Evolutionary conservation across 2,888 invertebrate genomes (phyloP).

Genomic region (Epiblema foenella): DNA sequence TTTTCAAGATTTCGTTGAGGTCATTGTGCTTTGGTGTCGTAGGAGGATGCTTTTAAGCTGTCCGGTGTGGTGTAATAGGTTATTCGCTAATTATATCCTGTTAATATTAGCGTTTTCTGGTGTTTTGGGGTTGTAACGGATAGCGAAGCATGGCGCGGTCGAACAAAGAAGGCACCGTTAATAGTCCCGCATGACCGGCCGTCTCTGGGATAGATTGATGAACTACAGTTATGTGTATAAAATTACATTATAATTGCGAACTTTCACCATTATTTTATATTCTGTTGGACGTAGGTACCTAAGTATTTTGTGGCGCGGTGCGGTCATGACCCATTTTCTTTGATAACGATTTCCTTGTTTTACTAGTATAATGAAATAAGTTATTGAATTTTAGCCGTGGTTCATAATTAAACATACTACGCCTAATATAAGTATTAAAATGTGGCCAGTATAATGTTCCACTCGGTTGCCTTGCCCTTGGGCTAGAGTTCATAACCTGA

Average conservation of each 20-base stretch:
- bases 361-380: too few relatives aligned
- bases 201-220: constrained; percentile 41
- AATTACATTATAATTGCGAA: constrained; percentile 58
- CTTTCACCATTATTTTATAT: constrained; percentile 45
- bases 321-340: constrained; percentile 7
- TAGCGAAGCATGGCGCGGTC: constrained; percentile 35
- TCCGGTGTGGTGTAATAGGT: constrained; percentile 59
- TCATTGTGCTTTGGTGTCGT: constrained; percentile 72
- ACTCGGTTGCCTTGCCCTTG: not conserved
- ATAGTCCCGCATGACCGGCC: constrained; percentile 41
- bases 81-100: constrained; percentile 57
- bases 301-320: constrained; percentile 19
- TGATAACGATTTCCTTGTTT: constrained; percentile 28
- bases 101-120: constrained; percentile 41
- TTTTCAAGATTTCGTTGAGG: constrained; percentile 78
- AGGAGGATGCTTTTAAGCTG: constrained; percentile 57
- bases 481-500: not conserved
- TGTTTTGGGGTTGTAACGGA: constrained; percentile 16
- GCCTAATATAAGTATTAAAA: not conserved
- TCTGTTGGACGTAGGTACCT: constrained; percentile 22
- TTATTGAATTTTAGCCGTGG: not conserved
- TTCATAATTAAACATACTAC: not conserved
- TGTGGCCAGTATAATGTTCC: constrained; percentile 9
- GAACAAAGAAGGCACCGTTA: constrained; percentile 45
- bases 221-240: constrained; percentile 60